phyloP scores from a whole-genome alignment of 2,797 vertebrate genomes.

The Chiloscyllium punctatum region DNA sequence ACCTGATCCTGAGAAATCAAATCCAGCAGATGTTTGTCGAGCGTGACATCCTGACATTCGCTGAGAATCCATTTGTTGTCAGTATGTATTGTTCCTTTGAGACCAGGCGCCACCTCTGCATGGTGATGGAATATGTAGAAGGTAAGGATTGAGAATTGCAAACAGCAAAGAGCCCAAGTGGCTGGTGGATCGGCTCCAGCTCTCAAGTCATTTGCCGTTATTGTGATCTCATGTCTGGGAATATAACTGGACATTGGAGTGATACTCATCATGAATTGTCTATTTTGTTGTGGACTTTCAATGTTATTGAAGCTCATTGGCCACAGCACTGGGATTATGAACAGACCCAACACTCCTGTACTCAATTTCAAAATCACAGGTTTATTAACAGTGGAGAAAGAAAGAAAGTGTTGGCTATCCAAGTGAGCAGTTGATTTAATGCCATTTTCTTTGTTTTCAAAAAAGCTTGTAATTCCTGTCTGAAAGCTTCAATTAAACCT shows the following conservation, averaged over 20 bases:
- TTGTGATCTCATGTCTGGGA: not conserved
- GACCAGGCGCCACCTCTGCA: constrained; percentile 86
- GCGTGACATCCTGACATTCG: constrained; percentile 92
- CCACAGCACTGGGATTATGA: too few relatives aligned
- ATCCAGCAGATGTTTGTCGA: constrained; percentile 97
- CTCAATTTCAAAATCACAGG: too few relatives aligned
- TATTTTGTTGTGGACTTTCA: not conserved
- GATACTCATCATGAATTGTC: not conserved
- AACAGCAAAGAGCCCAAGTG: not conserved
- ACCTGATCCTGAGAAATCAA: constrained; percentile 91
- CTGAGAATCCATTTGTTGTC: constrained; percentile 94
- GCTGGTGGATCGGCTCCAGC: not conserved
- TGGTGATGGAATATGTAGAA: constrained; percentile 99
- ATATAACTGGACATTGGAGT: not conserved
- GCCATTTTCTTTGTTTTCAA: too few relatives aligned
- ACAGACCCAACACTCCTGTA: too few relatives aligned
- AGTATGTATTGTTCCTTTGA: constrained; percentile 98
- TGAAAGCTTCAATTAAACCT: too few relatives aligned
- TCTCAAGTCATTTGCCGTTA: too few relatives aligned
- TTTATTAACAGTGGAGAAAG: too few relatives aligned
- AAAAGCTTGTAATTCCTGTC: too few relatives aligned
- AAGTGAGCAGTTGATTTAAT: too few relatives aligned
- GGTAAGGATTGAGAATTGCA: constrained; percentile 55
- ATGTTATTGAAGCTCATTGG: not conserved
- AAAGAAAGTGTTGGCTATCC: too few relatives aligned